Evolutionary conservation across 1,140 invertebrate genomes (phyloP).

Genomic region (Drosophila setifemur): DNA sequence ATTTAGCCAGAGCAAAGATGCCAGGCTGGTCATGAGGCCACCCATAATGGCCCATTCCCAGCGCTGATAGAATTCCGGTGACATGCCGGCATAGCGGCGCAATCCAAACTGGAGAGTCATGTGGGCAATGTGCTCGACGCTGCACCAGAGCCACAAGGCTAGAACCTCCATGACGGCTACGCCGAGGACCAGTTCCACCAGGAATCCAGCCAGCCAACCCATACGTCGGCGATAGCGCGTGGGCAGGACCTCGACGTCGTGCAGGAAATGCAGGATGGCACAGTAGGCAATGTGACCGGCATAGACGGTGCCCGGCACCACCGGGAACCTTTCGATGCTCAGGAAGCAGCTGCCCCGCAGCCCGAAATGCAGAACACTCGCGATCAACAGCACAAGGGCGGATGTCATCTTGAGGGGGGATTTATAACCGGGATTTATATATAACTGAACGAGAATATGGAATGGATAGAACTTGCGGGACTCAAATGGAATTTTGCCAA

Average conservation of each 20-base stretch:
- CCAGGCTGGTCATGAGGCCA: constrained; percentile 19
- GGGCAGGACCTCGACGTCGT: constrained; percentile 28
- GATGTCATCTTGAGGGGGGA: constrained; percentile 16
- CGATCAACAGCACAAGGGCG: constrained; percentile 13
- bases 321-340: constrained; percentile 1
- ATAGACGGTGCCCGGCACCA: constrained; percentile 5
- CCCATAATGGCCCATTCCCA: constrained; percentile 23
- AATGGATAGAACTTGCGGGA: too few relatives aligned
- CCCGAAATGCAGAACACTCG: constrained; percentile 21
- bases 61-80: not conserved
- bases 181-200: constrained; percentile 26
- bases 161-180: constrained; percentile 40
- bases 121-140: constrained; percentile 5
- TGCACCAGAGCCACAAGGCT: constrained; percentile 30
- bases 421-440: not conserved
- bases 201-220: constrained; percentile 11
- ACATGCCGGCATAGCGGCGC: not conserved
- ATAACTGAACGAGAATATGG: too few relatives aligned
- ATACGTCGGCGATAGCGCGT: constrained; percentile 8
- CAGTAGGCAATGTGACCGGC: constrained; percentile 33
- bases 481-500: too few relatives aligned
- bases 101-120: not conserved
- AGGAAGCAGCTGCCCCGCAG: constrained; percentile 21
- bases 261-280: constrained; percentile 30
- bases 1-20: constrained; percentile 21